Conservation (phyloP, 2,113 vertebrate genomes). For the Telmatochromis brachygnathus region DNA sequence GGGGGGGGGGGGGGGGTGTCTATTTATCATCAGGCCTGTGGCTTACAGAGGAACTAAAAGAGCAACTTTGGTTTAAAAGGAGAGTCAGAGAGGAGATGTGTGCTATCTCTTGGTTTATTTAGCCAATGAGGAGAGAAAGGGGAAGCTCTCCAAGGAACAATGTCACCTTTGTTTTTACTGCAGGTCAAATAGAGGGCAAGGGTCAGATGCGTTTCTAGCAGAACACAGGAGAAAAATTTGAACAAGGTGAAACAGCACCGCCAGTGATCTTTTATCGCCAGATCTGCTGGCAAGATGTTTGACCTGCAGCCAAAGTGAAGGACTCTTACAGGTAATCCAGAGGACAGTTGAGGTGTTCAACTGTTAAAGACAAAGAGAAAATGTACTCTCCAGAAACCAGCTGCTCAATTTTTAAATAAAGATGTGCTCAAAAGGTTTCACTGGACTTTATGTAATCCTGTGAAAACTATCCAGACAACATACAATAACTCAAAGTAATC, state of each 20-base stretch:
- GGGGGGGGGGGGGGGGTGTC: background rate
- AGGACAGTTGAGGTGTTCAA: background rate
- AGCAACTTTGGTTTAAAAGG: background rate
- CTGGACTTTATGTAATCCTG: background rate
- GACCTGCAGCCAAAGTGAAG: background rate
- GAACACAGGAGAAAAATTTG: background rate
- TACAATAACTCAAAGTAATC: background rate
- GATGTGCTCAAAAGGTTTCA: background rate
- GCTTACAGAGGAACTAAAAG: background rate
- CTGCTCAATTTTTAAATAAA: background rate
- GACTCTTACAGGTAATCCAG: background rate
- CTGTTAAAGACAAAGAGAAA: background rate
- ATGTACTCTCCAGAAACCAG: background rate
- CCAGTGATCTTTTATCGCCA: background rate
- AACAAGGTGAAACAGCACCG: background rate
- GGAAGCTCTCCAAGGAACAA: background rate
- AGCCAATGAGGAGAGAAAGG: background rate
- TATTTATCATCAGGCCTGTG: background rate
- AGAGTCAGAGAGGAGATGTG: background rate
- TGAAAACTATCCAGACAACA: background rate
- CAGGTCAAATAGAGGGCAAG: constrained; percentile 16
- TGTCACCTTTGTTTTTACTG: constrained; percentile 33
- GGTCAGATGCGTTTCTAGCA: constrained; percentile 19
- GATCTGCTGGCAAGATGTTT: background rate
- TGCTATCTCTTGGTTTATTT: background rate